phyloP scores from a whole-genome alignment of 2,888 invertebrate genomes.

The Theretra japonica region DNA sequence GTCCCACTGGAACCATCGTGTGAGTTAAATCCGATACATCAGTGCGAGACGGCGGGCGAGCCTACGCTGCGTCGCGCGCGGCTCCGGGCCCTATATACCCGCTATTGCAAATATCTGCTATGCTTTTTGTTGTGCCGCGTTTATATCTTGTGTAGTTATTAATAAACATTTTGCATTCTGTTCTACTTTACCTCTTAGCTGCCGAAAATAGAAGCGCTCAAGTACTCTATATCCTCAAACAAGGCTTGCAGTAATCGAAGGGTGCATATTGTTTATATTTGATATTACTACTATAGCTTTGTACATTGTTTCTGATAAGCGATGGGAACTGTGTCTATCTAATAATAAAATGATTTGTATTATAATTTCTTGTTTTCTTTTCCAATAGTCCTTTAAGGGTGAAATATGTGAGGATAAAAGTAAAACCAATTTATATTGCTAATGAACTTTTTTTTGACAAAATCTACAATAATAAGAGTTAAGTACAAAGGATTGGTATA shows the following conservation, averaged over 20 bases:
- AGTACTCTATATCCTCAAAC: conserved; percentile 81
- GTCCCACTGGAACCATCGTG: conserved; percentile 87
- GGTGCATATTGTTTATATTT: conserved; percentile 86
- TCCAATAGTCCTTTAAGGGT: conserved; percentile 29
- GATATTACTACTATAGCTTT: conserved; percentile 88
- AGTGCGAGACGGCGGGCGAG: conserved; percentile 54
- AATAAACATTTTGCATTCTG: conserved; percentile 81
- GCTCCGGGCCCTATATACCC: conserved; percentile 45
- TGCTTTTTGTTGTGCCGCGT: conserved; percentile 80
- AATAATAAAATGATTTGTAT: conserved; percentile 89
- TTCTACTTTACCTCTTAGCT: conserved; percentile 77
- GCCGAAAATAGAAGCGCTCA: conserved; percentile 83
- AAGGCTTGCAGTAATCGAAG: conserved; percentile 85
- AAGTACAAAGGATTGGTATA: conserved; percentile 85
- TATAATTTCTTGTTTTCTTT: conserved; percentile 74
- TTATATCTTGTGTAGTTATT: conserved; percentile 80
- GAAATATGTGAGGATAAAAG: conserved; percentile 34
- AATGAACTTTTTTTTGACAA: conserved; percentile 82
- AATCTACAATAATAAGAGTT: conserved; percentile 82
- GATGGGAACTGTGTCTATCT: conserved; percentile 89
- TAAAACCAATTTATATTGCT: conserved; percentile 62
- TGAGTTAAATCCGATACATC: conserved; percentile 66
- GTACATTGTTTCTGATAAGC: conserved; percentile 89
- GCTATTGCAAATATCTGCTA: conserved; percentile 69
- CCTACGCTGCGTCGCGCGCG: conserved; percentile 46